Percentiles rank a stretch among this genome's conserved stretches.
phyloP scores from a whole-genome alignment of 2,888 invertebrate species.

The Latrodectus hesperus region DNA sequence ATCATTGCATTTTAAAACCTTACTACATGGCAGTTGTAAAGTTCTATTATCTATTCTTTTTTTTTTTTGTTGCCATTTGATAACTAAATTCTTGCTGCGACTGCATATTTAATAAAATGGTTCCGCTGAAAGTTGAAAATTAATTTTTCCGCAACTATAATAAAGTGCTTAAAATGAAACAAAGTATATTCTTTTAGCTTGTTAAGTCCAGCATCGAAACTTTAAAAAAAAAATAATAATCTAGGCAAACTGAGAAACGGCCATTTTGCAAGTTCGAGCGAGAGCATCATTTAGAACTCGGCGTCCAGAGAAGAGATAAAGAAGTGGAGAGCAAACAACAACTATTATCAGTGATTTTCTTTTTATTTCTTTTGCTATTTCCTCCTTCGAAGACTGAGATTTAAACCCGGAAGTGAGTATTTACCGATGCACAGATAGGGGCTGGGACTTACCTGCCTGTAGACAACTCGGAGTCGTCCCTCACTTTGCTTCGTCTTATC shows the following conservation, averaged over 20 bases:
- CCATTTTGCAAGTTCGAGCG: constrained; percentile 35
- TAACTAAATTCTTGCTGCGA: too few species aligned
- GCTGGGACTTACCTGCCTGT: constrained; percentile 38
- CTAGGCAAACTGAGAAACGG: not conserved
- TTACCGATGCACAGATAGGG: constrained; percentile 60
- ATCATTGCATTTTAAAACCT: too few species aligned
- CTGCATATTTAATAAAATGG: too few species aligned
- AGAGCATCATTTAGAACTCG: constrained; percentile 37
- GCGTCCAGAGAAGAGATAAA: constrained; percentile 26
- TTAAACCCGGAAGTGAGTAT: constrained; percentile 65
- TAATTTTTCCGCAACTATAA: too few species aligned
- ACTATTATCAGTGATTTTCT: constrained; percentile 54
- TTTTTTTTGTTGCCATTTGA: too few species aligned
- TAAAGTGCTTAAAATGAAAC: too few species aligned
- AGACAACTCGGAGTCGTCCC: constrained; percentile 45
- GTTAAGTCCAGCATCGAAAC: not conserved
- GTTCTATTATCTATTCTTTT: too few species aligned
- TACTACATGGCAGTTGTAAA: too few species aligned
- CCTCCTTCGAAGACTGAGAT: constrained; percentile 52
- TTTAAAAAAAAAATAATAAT: not conserved
- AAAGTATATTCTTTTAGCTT: too few species aligned
- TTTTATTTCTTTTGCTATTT: not conserved
- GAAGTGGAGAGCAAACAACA: constrained; percentile 45
- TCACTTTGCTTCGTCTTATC: constrained; percentile 17
- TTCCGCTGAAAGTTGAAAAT: too few species aligned